phyloP scores from a whole-genome alignment of 2,113 vertebrate species.

The Bagarius yarrelli region DNA sequence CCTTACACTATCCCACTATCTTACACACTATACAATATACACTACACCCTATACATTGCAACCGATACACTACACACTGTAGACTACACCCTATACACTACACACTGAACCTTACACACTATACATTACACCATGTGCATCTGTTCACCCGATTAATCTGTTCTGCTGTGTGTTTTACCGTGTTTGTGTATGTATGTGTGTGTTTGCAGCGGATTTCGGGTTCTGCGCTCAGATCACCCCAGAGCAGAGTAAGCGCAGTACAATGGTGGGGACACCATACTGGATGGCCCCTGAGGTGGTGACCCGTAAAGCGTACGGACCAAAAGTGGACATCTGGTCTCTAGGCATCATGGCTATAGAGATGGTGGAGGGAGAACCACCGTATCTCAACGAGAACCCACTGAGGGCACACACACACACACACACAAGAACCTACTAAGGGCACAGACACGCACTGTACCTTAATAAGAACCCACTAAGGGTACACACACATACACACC shows the following conservation, averaged over 20 bases:
- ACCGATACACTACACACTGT: too few relatives aligned
- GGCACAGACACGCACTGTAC: background rate
- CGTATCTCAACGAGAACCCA: constrained; percentile 96
- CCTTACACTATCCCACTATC: background rate
- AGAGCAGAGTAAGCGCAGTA: constrained; percentile 96
- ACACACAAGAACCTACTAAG: background rate
- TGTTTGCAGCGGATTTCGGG: constrained; percentile 86
- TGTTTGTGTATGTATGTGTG: constrained; percentile 1
- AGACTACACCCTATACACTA: background rate
- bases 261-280: constrained; percentile 96
- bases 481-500: constrained; percentile 54
- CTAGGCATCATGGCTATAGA: constrained; percentile 98
- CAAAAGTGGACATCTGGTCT: constrained; percentile 99
- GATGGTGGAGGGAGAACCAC: constrained; percentile 98
- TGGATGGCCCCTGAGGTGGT: constrained; percentile 99
- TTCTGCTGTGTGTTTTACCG: background rate
- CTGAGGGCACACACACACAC: constrained; percentile 72
- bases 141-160: background rate
- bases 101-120: background rate
- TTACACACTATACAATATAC: background rate
- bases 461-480: constrained; percentile 77
- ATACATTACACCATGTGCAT: background rate
- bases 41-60: background rate
- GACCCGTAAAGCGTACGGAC: constrained; percentile 93
- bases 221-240: constrained; percentile 99